Base-by-base conservation (phyloP, 1,140 invertebrate genomes). In the Ceratina japonica region DNA sequence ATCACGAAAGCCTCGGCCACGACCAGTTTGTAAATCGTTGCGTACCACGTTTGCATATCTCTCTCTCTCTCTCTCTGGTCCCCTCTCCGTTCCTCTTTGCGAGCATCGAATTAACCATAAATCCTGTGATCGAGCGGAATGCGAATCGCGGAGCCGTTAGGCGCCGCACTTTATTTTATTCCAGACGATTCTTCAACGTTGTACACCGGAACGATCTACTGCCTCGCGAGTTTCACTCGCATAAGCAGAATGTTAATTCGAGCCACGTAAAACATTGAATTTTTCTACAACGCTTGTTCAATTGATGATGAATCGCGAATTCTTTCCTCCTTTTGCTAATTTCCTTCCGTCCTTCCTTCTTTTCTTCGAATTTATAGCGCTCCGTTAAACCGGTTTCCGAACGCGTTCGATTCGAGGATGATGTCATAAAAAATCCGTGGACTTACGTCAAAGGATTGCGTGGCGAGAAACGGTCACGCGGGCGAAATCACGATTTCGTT, bases 31-130 rank as follows among this genome's bases (percentile, higher is more conserved):
- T 71, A 71, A 71, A 71, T 71, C 58, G 58, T 54, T 15, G 56
- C n/a, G 16, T 15, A 12, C 13, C 31, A 15, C 22, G 58, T 49
- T n/a, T 44, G 37, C 61, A 54, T 20, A 31, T 31, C 44, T 37
- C 49, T 58, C 66, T 62, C 44, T 37, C 49, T 58, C 66, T 62
- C 51, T 59, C 27, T n/a, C 27, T 44, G 5, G 10, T 44, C 37
- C 37, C 37, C 37, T 44, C 37, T 44, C 37, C 10, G 2, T 44
- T 10, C 5, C 37, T 44, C 37, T 10, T 44, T 10, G 37, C 10
- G 10, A 31, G 24, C n/a, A 31, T 27, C 65, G 75, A 61, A 76
- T 76, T 51, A 61, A 70, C 54, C 56, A 66, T 69, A 76, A 77
- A 71, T 77, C 62, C 49, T 37, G 20, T 24, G 52, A 77, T 77